These are phyloP conservation scores for Aplidium turbinatum DNA, from an alignment of 23 tunicate species.

Conservation along the genomic window DNA sequence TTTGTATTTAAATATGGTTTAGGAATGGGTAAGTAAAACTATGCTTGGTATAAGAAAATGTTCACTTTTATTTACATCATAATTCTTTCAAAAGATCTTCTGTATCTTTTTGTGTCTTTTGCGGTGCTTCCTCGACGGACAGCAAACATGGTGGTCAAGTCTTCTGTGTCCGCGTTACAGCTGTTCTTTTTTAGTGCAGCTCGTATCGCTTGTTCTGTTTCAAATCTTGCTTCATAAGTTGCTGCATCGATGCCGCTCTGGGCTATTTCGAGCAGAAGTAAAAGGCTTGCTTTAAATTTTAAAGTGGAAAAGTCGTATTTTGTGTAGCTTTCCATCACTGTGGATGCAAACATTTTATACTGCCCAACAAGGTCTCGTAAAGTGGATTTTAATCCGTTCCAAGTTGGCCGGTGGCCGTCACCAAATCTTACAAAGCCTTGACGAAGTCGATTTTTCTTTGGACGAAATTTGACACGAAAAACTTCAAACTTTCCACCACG, in stretches of 20 bases:
- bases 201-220: slow-evolving; percentile 10
- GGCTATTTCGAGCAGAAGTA: slow-evolving; percentile 16
- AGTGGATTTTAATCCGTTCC: not conserved
- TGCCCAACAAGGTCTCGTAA: slow-evolving; percentile 16
- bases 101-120: not conserved
- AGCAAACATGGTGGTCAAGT: slow-evolving; percentile 2
- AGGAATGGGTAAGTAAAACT: not conserved
- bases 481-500: slow-evolving; percentile 2
- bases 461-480: slow-evolving; percentile 9
- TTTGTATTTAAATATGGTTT: not conserved
- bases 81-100: slow-evolving; percentile 24
- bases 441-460: slow-evolving; percentile 1
- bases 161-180: slow-evolving; percentile 18
- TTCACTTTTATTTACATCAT: slow-evolving; percentile 14
- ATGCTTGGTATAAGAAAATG: not conserved
- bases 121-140: not conserved
- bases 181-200: slow-evolving; percentile 23
- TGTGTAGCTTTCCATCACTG: not conserved
- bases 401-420: slow-evolving; percentile 27
- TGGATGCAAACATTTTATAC: not conserved
- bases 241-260: slow-evolving; percentile 9
- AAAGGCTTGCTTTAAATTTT: slow-evolving; percentile 3
- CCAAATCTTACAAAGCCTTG: slow-evolving; percentile 15
- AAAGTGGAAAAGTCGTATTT: not conserved
- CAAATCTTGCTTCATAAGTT: not conserved